Evolutionary conservation across 1,140 invertebrate species (phyloP), one percentile per base, ranked within the genome.

Genomic region (Papilio polytes): DNA sequence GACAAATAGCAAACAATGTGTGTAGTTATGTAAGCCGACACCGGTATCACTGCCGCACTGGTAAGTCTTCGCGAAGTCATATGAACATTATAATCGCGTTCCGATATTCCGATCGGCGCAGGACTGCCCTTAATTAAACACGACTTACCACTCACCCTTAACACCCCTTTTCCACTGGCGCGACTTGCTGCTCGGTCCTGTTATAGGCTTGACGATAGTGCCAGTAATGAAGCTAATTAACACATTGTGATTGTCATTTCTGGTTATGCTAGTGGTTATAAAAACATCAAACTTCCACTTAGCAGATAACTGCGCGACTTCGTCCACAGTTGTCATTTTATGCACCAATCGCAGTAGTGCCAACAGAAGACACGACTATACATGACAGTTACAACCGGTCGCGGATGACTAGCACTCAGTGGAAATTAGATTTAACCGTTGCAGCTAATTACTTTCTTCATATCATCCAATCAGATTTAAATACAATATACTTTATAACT

Each of bases 81-180:
- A 94, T 89, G 88, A 92, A 91, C 87, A 93, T 91, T 91, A 94
- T 94, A 94, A 94, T 94, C 92, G 91, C 92, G 91, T 94, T 94
- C 89, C 92, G 90, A 94, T 94, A 94, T 93, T 92, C 83, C 88
- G 90, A 94, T 94, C 92, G 88, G 82, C 93, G 91, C 91, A 94
- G 84, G 85, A 81, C 87, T 91, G 91, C 85, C 93, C 92, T 93
- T 94, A 94, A 94, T 94, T 94, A 94, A 93, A 91, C 83, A 82
- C 77, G 77, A 78, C 77, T 78, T 81, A 81, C 82, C 26, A 59
- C 46, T 48, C 44, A 48, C 74, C 41, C 74, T 46, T 46, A 73
- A 73, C 0, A 56, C 53, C 53, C 53, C 53, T 56, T 56, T 56
- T 56, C 53, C 53, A 56, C 53, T 20, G 9, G 53, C n/a, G 8